Base-by-base conservation (phyloP, 2,888 invertebrate genomes). In the Altica lythri region DNA sequence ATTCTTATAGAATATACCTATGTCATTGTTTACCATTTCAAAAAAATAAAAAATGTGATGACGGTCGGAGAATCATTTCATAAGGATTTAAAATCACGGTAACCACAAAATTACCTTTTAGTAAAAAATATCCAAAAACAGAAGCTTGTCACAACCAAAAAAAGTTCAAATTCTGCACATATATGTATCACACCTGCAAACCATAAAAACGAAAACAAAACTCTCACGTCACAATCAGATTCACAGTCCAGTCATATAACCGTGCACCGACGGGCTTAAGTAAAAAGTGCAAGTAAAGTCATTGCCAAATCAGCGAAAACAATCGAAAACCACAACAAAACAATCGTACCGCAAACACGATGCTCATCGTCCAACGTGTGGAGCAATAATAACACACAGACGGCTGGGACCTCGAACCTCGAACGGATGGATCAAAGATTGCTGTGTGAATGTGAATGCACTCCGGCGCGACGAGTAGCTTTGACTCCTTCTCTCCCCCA, bases 401-500 rank as follows among this genome's bases (percentile, higher is more conserved):
- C 61, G 47, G 46, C 56, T 56, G 51, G 37, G 48, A 52, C 46
- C n/a, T 25, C 22, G 25, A 22, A n/a, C n/a, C 46, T 55, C 53
- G 53, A 53, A 55, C 55, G 55, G 59, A 62, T 59, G 62, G 69
- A 68, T 69, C 70, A 62, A 64, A 67, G 69, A 69, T 70, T 70
- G 71, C 71, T 70, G 46, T 40, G 40, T 49, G 49, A 49, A 49
- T 49, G 72, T 71, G 73, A 74, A 73, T 72, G 72, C 69, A 72
- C 72, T 72, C n/a, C 71, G 60, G 60, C 68, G 69, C 68, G 69
- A 68, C 71, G 67, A 64, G 68, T 68, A 66, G 68, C 63, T 71
- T 66, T 64, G 62, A 53, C 59, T 62, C 42, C 62, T 61, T 59
- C 66, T 67, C 68, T 69, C 72, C 71, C 70, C 71, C 70, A 71